Percentiles rank a stretch among this genome's conserved stretches.
phyloP scores from a whole-genome alignment of 2,113 vertebrate genomes.

The Todiramphus saurophagus region DNA sequence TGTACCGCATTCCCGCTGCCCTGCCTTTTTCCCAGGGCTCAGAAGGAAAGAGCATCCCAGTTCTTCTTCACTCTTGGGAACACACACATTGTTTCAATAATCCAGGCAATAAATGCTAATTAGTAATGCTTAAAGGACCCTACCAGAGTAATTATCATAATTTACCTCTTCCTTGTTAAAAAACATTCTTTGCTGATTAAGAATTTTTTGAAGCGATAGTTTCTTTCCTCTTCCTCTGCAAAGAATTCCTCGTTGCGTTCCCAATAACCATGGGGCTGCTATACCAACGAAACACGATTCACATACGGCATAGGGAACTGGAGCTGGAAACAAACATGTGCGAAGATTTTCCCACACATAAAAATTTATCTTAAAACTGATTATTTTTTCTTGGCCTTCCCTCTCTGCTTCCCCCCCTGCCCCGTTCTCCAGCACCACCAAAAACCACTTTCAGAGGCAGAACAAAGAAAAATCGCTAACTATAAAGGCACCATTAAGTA shows the following conservation, averaged over 20 bases:
- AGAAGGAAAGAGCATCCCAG: slow-evolving; percentile 74
- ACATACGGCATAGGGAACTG: not conserved
- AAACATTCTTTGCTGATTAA: slow-evolving; percentile 67
- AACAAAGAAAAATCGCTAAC: slow-evolving; percentile 79
- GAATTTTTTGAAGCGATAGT: not conserved
- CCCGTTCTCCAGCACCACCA: slow-evolving; percentile 28
- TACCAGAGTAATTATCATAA: slow-evolving; percentile 80
- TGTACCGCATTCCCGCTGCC: slow-evolving; percentile 13
- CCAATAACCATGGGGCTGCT: not conserved
- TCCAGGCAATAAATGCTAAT: slow-evolving; percentile 85
- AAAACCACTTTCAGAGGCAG: slow-evolving; percentile 73
- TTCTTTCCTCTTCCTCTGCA: not conserved
- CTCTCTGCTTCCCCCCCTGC: not conserved
- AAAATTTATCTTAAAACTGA: not conserved
- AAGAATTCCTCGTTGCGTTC: not conserved
- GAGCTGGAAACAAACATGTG: not conserved
- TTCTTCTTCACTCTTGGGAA: slow-evolving; percentile 70
- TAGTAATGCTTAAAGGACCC: slow-evolving; percentile 81
- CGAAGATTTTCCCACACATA: not conserved
- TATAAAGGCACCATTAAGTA: slow-evolving; percentile 73
- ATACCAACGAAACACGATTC: not conserved
- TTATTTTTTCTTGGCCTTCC: slow-evolving; percentile 3
- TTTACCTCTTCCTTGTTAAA: slow-evolving; percentile 80
- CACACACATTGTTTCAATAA: slow-evolving; percentile 82
- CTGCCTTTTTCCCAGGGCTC: slow-evolving; percentile 70